phyloP scores from a whole-genome alignment of 2,113 vertebrate genomes.

The Castor canadensis region DNA sequence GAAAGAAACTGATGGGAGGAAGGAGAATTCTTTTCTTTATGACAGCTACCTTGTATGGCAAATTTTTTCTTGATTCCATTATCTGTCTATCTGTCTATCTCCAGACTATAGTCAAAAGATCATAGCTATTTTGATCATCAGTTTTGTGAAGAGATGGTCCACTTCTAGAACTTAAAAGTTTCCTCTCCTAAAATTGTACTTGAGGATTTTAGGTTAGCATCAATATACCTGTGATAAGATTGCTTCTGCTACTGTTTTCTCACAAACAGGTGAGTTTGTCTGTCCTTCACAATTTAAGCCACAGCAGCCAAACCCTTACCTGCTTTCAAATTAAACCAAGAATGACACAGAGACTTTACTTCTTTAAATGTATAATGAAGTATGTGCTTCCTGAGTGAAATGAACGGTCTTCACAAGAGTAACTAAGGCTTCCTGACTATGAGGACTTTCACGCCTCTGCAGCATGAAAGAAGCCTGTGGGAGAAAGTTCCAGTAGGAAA shows the following conservation, averaged over 20 bases:
- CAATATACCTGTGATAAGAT: not conserved
- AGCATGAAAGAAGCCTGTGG: not conserved
- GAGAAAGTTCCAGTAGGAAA: not conserved
- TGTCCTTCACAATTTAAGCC: not conserved
- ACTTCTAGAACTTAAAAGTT: not conserved
- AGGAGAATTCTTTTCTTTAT: not conserved
- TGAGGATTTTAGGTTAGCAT: not conserved
- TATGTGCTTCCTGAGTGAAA: not conserved
- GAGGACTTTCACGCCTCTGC: not conserved
- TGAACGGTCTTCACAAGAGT: not conserved
- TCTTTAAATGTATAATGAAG: not conserved
- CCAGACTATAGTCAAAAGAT: too few relatives aligned
- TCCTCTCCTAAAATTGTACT: not conserved
- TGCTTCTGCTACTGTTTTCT: not conserved
- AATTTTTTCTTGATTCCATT: not conserved
- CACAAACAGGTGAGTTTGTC: not conserved
- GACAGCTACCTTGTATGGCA: not conserved
- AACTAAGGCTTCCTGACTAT: not conserved
- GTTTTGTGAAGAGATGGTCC: not conserved
- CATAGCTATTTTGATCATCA: not conserved
- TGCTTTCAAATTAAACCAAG: slow-evolving; percentile 1
- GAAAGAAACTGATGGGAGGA: not conserved
- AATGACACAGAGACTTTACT: not conserved
- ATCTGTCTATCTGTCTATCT: too few relatives aligned
- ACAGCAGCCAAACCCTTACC: not conserved